Evolutionary conservation across 2,113 vertebrate genomes (phyloP).

Genomic region (Arvicanthis niloticus): DNA sequence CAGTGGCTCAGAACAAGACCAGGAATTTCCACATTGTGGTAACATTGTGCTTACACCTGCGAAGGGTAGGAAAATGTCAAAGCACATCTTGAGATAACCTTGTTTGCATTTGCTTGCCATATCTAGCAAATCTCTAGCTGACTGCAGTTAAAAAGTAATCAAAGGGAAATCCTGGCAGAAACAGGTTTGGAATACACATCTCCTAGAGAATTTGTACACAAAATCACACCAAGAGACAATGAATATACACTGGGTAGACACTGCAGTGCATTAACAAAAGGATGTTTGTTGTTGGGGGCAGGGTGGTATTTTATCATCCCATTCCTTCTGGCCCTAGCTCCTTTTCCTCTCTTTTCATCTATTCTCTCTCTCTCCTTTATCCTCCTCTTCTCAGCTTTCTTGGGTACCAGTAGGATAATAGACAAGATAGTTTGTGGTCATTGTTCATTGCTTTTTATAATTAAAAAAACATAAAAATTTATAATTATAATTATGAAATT

Average conservation of each 20-base stretch:
- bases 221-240: not conserved
- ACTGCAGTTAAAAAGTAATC: not conserved
- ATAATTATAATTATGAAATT: not conserved
- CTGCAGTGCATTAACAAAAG: not conserved
- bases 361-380: not conserved
- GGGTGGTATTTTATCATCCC: not conserved
- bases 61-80: slow-evolving; percentile 19
- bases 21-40: not conserved
- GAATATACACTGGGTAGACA: not conserved
- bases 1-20: not conserved
- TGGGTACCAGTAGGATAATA: not conserved
- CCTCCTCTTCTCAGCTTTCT: not conserved
- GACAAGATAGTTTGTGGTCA: not conserved
- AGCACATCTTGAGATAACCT: not conserved
- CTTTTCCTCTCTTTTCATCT: not conserved
- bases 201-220: slow-evolving; percentile 44
- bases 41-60: not conserved
- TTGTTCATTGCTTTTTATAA: not conserved
- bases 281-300: not conserved
- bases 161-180: slow-evolving; percentile 28
- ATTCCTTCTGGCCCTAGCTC: not conserved
- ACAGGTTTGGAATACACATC: not conserved
- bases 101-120: slow-evolving; percentile 24
- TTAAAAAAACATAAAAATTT: too few relatives aligned
- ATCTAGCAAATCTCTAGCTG: slow-evolving; percentile 43